Evolutionary conservation across 2,113 vertebrate species (phyloP).

Genomic region (Petaurus breviceps): DNA sequence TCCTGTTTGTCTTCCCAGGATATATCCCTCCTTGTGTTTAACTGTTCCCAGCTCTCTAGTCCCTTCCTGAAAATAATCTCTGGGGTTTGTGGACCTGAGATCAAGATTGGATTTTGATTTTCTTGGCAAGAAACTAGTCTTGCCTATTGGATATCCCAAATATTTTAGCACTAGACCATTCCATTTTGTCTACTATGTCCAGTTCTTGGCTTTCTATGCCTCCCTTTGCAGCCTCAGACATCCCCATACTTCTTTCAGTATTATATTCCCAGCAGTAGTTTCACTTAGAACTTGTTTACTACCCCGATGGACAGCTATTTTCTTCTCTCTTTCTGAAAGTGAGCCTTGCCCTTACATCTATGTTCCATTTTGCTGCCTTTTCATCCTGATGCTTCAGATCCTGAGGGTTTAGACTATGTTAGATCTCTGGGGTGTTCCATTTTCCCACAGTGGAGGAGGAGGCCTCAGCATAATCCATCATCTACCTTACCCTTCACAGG

Average conservation of each 20-base stretch:
- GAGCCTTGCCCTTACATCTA: not conserved
- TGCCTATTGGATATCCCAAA: not conserved
- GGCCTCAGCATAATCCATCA: not conserved
- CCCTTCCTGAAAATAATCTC: too few species aligned
- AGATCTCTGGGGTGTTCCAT: not conserved
- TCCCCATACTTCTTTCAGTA: not conserved
- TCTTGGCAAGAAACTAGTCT: not conserved
- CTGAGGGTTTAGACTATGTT: not conserved
- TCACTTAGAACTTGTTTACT: not conserved
- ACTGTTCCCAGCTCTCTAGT: not conserved
- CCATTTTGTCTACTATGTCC: not conserved
- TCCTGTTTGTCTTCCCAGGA: not conserved
- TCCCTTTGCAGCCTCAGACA: not conserved
- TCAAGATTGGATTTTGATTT: not conserved
- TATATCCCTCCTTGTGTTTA: not conserved
- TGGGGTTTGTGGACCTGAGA: not conserved
- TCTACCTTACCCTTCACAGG: not conserved
- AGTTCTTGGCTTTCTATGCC: not conserved
- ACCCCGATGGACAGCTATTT: not conserved
- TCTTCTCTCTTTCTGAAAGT: not conserved
- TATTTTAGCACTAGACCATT: not conserved
- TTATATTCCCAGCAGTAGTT: not conserved
- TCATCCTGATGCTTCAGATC: not conserved
- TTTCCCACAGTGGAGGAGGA: not conserved
- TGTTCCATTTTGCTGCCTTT: not conserved